These are phyloP conservation scores for Stichodactyla helianthus DNA, from an alignment of 64 coral and sea anemone genomes.

Conservation along the genomic window DNA sequence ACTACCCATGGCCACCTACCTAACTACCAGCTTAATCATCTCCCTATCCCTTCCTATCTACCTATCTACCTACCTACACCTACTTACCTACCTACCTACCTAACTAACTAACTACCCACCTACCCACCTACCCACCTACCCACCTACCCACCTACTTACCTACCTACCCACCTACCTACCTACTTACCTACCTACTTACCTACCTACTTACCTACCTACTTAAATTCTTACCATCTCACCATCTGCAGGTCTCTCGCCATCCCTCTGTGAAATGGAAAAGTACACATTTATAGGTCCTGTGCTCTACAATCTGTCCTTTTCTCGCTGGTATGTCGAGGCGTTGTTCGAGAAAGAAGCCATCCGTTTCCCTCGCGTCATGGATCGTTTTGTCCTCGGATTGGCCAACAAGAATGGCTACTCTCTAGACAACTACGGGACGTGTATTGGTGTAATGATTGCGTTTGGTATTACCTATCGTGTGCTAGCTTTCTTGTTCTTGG, in stretches of 20 bases:
- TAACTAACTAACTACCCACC: too few species aligned
- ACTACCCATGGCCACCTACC: too few species aligned
- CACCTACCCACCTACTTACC: too few species aligned
- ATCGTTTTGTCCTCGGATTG: not conserved
- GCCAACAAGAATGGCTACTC: constrained; percentile 38
- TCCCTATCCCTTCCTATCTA: too few species aligned
- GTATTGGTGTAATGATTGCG: constrained; percentile 34
- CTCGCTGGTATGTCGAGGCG: constrained; percentile 45
- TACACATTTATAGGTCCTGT: constrained; percentile 13
- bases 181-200: too few species aligned
- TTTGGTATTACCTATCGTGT: constrained; percentile 35
- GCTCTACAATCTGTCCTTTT: constrained; percentile 46
- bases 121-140: too few species aligned
- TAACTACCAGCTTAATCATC: too few species aligned
- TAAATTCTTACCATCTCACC: not conserved
- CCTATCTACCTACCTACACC: too few species aligned
- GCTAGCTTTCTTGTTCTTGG: constrained; percentile 46
- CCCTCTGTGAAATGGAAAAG: constrained; percentile 41
- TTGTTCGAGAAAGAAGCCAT: constrained; percentile 57
- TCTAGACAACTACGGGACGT: constrained; percentile 38
- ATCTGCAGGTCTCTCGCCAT: constrained; percentile 32
- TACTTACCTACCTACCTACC: too few species aligned
- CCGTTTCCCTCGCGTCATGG: constrained; percentile 25
- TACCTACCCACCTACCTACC: too few species aligned
- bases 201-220: too few species aligned